Conservation (phyloP, 2,113 vertebrate genomes). For the Atlantisia rogersi region DNA sequence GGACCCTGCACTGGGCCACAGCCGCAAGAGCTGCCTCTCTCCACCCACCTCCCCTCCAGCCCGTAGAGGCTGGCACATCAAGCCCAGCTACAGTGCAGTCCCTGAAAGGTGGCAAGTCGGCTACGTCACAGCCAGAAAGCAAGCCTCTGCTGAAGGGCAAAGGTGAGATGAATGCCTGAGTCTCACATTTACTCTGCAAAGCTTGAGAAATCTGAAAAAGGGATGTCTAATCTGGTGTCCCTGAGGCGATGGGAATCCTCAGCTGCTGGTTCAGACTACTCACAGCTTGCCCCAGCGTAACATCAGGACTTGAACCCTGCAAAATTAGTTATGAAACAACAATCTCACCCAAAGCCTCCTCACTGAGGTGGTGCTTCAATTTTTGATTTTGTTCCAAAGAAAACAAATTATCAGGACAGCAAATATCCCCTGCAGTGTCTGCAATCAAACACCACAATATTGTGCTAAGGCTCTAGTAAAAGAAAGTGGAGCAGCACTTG, state of each 20-base stretch:
- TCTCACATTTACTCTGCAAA: background rate
- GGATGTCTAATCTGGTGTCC: background rate
- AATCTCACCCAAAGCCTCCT: slow-evolving; percentile 8
- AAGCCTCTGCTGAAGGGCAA: background rate
- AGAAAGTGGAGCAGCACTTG: slow-evolving; percentile 4
- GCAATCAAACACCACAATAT: background rate
- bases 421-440: slow-evolving; percentile 26
- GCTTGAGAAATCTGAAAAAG: background rate
- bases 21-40: background rate
- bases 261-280: background rate
- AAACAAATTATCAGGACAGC: slow-evolving; percentile 46
- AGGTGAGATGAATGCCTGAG: background rate
- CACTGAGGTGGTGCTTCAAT: background rate
- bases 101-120: background rate
- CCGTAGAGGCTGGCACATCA: accelerated
- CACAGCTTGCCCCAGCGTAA: accelerated
- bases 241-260: background rate
- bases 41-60: background rate
- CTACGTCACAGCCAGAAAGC: background rate
- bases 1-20: background rate
- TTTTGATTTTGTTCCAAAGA: slow-evolving; percentile 6
- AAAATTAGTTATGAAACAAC: background rate
- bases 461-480: background rate
- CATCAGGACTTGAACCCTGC: background rate
- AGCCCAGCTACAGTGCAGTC: background rate